Conservation (phyloP, 2,113 vertebrate genomes). For the Montifringilla adamsi region DNA sequence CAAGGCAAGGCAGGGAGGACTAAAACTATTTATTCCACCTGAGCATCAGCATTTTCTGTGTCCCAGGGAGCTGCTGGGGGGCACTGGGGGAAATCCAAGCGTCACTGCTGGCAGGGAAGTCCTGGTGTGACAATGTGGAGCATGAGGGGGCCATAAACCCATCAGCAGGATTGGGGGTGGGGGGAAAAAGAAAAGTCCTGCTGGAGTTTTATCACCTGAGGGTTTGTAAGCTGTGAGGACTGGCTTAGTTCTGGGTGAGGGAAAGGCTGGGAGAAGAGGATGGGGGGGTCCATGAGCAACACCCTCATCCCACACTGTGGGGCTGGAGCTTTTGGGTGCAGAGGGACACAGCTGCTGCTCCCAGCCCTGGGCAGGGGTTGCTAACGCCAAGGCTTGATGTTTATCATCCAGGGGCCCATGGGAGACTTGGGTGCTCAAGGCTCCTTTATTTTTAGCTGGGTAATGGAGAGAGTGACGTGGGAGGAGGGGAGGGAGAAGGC, state of each 20-base stretch:
- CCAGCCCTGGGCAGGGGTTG: neutral
- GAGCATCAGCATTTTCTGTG: neutral
- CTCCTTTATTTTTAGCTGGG: neutral
- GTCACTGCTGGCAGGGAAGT: fast-evolving
- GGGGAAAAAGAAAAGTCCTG: neutral
- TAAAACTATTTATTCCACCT: neutral
- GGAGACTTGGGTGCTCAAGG: neutral
- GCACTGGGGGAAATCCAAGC: fast-evolving
- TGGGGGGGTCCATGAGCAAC: neutral
- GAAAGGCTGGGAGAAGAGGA: neutral
- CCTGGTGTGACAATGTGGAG: neutral
- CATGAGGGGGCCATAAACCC: neutral
- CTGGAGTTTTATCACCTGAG: neutral
- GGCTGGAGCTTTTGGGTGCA: neutral
- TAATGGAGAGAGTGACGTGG: neutral
- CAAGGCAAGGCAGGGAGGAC: neutral
- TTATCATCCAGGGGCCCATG: neutral
- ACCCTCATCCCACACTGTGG: neutral
- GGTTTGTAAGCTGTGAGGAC: neutral
- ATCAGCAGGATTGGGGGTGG: fast-evolving
- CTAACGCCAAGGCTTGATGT: neutral
- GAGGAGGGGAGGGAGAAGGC: neutral
- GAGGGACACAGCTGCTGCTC: neutral
- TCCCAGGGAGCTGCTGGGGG: neutral
- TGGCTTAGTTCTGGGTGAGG: neutral